These are phyloP conservation scores for Magallana gigas DNA, from an alignment of 1,140 invertebrate genomes.

Conservation along the genomic window DNA sequence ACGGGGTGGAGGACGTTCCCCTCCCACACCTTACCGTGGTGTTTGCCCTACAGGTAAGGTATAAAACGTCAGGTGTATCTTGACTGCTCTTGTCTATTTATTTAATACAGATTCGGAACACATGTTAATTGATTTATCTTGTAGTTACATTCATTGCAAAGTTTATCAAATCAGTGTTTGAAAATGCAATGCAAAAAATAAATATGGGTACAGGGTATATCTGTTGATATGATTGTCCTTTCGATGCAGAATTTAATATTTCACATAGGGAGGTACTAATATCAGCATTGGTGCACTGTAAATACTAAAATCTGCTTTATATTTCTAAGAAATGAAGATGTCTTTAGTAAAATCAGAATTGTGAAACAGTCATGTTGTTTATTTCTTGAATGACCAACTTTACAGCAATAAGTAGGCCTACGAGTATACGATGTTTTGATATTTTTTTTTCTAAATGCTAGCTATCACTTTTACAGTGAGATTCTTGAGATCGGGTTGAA, in stretches of 20 bases:
- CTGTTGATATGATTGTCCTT: too few relatives aligned
- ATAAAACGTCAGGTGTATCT: neutral
- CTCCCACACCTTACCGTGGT: constrained; percentile 91
- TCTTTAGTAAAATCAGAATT: neutral
- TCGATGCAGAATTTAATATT: neutral
- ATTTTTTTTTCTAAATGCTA: neutral
- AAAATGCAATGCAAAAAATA: neutral
- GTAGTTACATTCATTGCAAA: neutral
- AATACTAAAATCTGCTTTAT: neutral
- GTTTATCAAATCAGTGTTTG: neutral
- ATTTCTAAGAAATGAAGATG: neutral
- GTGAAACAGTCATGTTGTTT: neutral
- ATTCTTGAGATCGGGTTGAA: neutral
- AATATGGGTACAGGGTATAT: neutral
- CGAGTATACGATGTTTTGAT: neutral
- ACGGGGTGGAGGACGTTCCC: constrained; percentile 90
- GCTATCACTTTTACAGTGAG: neutral
- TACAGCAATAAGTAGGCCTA: neutral
- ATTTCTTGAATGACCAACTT: neutral
- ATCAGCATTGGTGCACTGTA: neutral
- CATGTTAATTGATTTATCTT: neutral
- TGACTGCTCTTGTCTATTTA: neutral
- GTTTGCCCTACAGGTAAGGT: constrained; percentile 88
- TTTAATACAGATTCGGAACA: neutral
- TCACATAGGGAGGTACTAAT: neutral